Conservation (phyloP, 2,113 vertebrate species). For the Porphyrio hochstetteri region DNA sequence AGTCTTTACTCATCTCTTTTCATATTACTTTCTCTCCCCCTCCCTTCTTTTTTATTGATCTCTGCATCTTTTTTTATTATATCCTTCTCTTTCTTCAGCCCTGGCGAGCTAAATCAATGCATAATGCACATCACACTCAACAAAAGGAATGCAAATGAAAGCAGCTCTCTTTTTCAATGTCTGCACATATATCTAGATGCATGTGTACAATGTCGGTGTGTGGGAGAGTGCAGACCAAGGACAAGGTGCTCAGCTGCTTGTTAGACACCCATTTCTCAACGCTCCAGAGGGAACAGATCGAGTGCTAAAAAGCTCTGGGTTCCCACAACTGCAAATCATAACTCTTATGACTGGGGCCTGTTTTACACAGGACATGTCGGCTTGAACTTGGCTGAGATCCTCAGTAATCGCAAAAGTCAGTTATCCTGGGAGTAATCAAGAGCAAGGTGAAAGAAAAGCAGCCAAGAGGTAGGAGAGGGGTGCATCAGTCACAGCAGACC, state of each 20-base stretch:
- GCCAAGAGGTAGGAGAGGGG: neutral
- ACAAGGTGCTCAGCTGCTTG: slow-evolving; percentile 52
- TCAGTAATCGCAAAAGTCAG: neutral
- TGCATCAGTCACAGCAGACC: neutral
- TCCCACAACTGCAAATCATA: slow-evolving; percentile 3
- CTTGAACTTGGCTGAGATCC: slow-evolving; percentile 9
- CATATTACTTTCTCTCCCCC: slow-evolving; percentile 39
- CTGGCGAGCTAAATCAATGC: slow-evolving; percentile 63
- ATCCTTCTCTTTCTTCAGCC: slow-evolving; percentile 49
- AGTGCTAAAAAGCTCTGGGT: neutral
- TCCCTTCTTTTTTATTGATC: slow-evolving; percentile 57
- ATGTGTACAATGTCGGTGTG: neutral
- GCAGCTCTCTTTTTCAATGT: slow-evolving; percentile 2
- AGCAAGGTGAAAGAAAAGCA: slow-evolving; percentile 17
- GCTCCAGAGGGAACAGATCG: neutral
- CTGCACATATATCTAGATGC: slow-evolving; percentile 20
- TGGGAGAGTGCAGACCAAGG: slow-evolving; percentile 41
- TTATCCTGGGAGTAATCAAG: neutral
- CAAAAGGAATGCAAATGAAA: slow-evolving; percentile 73
- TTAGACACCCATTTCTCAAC: slow-evolving; percentile 41
- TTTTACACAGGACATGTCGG: neutral
- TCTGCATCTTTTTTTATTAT: slow-evolving; percentile 63
- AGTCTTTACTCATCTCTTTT: slow-evolving; percentile 49
- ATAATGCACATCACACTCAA: slow-evolving; percentile 54
- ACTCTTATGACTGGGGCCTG: neutral